A percentile compares a stretch with the other conserved stretches of the same genome.
Conservation (phyloP, 2,797 vertebrate species). For the Lophius americanus region DNA sequence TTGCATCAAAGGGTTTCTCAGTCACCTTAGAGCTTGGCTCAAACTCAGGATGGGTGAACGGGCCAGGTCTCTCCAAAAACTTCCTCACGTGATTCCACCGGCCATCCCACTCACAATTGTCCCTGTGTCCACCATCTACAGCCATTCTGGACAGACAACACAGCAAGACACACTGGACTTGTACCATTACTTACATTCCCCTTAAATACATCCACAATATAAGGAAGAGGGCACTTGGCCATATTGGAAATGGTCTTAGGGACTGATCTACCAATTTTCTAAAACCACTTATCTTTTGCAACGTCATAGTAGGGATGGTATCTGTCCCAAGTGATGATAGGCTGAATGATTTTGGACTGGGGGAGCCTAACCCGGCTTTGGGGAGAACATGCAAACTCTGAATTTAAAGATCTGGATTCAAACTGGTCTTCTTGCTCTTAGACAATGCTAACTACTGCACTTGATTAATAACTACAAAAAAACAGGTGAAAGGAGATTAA, state of each 20-base stretch:
- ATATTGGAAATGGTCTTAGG: background rate
- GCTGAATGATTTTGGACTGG: too few relatives aligned
- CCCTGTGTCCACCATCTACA: conserved; percentile 94
- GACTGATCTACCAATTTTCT: background rate
- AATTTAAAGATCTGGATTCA: too few relatives aligned
- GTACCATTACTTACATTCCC: background rate
- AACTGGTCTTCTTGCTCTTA: too few relatives aligned
- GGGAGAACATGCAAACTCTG: too few relatives aligned
- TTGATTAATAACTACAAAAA: too few relatives aligned
- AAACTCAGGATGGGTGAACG: conserved; percentile 98
- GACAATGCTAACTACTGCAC: too few relatives aligned
- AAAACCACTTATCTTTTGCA: too few relatives aligned
- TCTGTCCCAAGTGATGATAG: too few relatives aligned
- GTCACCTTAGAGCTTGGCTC: conserved; percentile 96
- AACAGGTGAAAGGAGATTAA: too few relatives aligned
- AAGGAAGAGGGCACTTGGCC: background rate
- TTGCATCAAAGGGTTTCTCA: background rate
- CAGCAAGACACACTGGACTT: conserved; percentile 42
- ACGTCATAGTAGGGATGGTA: too few relatives aligned
- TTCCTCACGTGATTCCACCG: conserved; percentile 98
- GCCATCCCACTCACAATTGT: conserved; percentile 93
- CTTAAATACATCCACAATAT: background rate
- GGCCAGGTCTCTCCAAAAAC: conserved; percentile 96
- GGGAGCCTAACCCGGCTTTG: too few relatives aligned
- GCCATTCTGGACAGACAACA: conserved; percentile 94